Base-by-base conservation (phyloP, 2,113 vertebrate species). In the Philantomba maxwellii region DNA sequence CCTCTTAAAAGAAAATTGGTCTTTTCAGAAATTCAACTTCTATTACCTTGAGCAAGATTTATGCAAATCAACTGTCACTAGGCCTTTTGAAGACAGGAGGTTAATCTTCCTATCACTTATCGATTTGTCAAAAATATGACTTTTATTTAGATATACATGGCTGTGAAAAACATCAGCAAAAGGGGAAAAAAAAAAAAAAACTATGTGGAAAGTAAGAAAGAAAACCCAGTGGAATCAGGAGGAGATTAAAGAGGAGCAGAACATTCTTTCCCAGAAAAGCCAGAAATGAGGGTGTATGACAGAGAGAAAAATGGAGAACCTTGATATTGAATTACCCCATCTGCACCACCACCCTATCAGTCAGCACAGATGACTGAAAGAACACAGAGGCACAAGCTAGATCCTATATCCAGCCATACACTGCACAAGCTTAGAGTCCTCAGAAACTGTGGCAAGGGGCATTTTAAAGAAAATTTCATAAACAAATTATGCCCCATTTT, bases 141-240 rank as follows among this genome's bases (percentile, higher is more conserved):
- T 93, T 97, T 96, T 83, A 91, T 70, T 82, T 89, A 92, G 28
- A 87, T 87, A n/a, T 62, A 85, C 23, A 17, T 70, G 73, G 2
- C 33, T 89, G 21, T 5, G 3, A 96, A 30, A 28, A 87, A 78
- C 5, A 80, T 36, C 26, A 49, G 33, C 33, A 14, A 91, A 94
- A 86, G 23, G 5, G 51, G 28, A 75, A 10, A 81, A 73, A 11
- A 57, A 15, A 19, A 23, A 70, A 10, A 36, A 66, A 36, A 9
- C 19, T 17, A 30, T 53, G 21, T 78, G 12, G 58, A 75, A 5
- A 90, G 21, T 26, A 82, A 83, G 51, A 78, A 53, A 85, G 23
- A 57, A 7, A 90, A 36, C 30, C 14, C 21, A 2, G 7, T 14
- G 51, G 49, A 75, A 43, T 84, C 47, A 90, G 43, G n/a, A 73